Evolutionary conservation across 2,797 vertebrate species (phyloP).

Genomic region (Psittacula derbiana): DNA sequence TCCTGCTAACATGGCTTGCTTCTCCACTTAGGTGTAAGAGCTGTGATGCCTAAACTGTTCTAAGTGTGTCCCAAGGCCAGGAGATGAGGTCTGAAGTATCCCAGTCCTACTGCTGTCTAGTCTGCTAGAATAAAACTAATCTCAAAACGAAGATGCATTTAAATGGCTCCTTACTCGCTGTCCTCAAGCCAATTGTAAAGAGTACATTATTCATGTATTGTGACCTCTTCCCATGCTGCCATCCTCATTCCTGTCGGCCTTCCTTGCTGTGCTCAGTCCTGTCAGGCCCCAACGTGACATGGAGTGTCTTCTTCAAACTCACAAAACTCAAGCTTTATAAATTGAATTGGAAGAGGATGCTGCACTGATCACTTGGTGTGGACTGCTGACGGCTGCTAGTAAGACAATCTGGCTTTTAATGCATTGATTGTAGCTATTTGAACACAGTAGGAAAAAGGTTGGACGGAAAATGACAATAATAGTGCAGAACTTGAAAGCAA

Average conservation of each 20-base stretch:
- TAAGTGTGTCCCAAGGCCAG: background rate
- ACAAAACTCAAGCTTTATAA: background rate
- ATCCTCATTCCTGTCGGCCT: background rate
- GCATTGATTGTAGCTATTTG: background rate
- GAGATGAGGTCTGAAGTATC: background rate
- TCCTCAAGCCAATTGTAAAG: background rate
- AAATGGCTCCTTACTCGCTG: background rate
- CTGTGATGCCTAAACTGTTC: background rate
- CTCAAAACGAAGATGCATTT: accelerated
- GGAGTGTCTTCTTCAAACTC: background rate
- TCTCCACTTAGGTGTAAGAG: background rate
- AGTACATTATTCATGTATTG: background rate
- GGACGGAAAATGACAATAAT: background rate
- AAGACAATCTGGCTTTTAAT: slow-evolving; percentile 6
- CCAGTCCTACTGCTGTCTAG: background rate
- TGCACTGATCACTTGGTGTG: accelerated
- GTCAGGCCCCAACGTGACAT: accelerated
- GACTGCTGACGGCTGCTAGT: background rate
- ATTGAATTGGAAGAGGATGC: background rate
- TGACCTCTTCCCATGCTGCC: accelerated
- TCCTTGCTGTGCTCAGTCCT: background rate
- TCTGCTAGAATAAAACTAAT: background rate
- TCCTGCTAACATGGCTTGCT: background rate
- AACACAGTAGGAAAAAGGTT: background rate
- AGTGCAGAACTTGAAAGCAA: background rate